These are phyloP conservation scores for Cervus canadensis DNA, from an alignment of 2,113 vertebrate genomes.

Conservation along the genomic window DNA sequence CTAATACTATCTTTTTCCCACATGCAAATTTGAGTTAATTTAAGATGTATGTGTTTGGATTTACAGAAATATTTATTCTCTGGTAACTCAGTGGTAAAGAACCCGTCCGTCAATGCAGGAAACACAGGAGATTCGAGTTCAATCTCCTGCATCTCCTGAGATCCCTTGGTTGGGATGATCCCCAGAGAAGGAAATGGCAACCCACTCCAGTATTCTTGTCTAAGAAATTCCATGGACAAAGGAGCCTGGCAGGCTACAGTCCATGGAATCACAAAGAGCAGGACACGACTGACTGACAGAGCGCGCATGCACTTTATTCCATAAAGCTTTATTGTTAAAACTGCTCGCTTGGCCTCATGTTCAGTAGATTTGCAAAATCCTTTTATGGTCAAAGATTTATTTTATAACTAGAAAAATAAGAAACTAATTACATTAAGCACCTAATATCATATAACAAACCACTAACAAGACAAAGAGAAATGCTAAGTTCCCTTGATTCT, in stretches of 20 bases:
- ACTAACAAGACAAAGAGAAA: conserved; percentile 28
- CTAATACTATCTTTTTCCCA: not conserved
- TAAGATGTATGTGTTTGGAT: not conserved
- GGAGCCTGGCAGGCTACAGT: not conserved
- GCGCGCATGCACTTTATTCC: not conserved
- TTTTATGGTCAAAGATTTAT: not conserved
- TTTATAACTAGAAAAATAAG: conserved; percentile 1
- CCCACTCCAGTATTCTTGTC: not conserved
- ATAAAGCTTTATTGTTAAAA: not conserved
- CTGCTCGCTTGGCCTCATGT: not conserved
- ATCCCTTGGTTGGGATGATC: not conserved
- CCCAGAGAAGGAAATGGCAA: not conserved
- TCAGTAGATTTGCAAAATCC: not conserved
- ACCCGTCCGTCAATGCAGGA: not conserved
- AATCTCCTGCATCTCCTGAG: not conserved
- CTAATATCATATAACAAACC: not conserved
- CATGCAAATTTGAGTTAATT: not conserved
- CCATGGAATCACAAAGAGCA: not conserved
- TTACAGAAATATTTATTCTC: not conserved
- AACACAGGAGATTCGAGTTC: not conserved
- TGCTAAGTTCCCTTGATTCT: not conserved
- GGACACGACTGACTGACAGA: not conserved
- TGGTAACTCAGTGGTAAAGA: not conserved
- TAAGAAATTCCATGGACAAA: not conserved
- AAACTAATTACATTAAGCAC: not conserved